Evolutionary conservation across 2,113 vertebrate species (phyloP).

Genomic region (Cariama cristata): DNA sequence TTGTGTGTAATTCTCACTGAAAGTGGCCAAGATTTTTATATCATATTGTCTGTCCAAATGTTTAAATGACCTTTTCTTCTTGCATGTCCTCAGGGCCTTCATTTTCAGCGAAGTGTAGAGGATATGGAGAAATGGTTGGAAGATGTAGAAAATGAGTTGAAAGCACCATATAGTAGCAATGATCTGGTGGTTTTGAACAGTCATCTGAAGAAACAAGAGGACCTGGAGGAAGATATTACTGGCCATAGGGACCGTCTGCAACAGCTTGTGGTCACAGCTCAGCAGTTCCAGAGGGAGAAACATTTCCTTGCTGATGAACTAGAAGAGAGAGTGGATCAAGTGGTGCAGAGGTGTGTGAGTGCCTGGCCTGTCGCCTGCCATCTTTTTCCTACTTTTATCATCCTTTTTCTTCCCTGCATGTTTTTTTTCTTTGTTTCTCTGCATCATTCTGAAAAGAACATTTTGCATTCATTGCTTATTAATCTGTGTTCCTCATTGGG

Average conservation of each 20-base stretch:
- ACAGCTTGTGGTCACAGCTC: conserved; percentile 77
- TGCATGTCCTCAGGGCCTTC: conserved; percentile 75
- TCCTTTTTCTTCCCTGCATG: background rate
- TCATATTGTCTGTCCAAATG: background rate
- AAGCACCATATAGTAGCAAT: conserved; percentile 58
- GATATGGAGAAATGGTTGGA: conserved; percentile 83
- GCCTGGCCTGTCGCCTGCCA: background rate
- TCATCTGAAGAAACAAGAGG: conserved; percentile 82
- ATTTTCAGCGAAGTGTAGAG: conserved; percentile 80
- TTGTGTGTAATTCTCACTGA: background rate
- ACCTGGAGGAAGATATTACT: conserved; percentile 82
- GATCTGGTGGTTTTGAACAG: conserved; percentile 78
- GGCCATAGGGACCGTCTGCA: conserved; percentile 75
- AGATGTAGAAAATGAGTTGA: conserved; percentile 79
- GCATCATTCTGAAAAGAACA: background rate
- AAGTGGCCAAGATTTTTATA: background rate
- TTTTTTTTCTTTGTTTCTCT: background rate
- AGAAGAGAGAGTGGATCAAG: conserved; percentile 75
- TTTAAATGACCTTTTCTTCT: background rate
- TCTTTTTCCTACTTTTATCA: background rate
- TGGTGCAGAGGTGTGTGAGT: conserved; percentile 80
- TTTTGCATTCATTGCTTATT: background rate
- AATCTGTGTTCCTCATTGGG: background rate
- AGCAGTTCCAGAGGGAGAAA: conserved; percentile 76
- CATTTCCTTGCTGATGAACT: conserved; percentile 83